Evolutionary conservation across 2,888 invertebrate species (phyloP).

Genomic region (Pristionchus entomophagus): DNA sequence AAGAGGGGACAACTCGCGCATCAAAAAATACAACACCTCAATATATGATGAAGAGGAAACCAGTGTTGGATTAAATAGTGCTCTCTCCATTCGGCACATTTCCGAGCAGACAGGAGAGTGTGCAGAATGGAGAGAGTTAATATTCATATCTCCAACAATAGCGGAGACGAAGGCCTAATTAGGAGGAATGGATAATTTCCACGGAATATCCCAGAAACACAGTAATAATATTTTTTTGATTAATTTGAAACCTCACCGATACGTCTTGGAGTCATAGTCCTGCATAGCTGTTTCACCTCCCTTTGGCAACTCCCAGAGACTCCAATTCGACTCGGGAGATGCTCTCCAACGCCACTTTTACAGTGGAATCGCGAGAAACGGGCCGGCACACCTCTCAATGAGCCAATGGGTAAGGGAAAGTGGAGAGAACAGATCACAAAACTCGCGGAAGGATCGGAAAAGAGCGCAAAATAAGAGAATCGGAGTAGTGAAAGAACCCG

Average conservation of each 20-base stretch:
- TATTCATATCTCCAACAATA: too few species aligned
- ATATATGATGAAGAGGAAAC: not conserved
- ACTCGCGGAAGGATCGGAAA: not conserved
- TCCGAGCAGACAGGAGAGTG: too few species aligned
- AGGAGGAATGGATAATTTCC: too few species aligned
- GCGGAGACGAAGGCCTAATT: too few species aligned
- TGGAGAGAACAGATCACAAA: not conserved
- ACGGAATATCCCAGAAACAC: too few species aligned
- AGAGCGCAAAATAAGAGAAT: not conserved
- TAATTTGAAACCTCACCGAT: not conserved
- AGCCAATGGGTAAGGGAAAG: not conserved
- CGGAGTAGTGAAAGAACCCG: not conserved
- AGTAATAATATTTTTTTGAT: too few species aligned
- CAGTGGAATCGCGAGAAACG: not conserved
- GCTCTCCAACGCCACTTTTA: not conserved
- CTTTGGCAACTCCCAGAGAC: not conserved
- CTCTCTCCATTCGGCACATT: too few species aligned
- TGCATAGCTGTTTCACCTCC: conserved; percentile 6
- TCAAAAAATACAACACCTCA: not conserved
- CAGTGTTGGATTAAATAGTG: too few species aligned
- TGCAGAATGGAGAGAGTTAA: too few species aligned
- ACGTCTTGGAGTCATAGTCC: conserved; percentile 18
- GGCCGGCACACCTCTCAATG: conserved; percentile 16
- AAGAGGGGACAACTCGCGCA: not conserved
- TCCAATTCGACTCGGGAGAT: not conserved